Evolutionary conservation across 2,888 invertebrate species (phyloP), one percentile per base, ranked within the genome.

Genomic region (Brassicogethes aeneus): DNA sequence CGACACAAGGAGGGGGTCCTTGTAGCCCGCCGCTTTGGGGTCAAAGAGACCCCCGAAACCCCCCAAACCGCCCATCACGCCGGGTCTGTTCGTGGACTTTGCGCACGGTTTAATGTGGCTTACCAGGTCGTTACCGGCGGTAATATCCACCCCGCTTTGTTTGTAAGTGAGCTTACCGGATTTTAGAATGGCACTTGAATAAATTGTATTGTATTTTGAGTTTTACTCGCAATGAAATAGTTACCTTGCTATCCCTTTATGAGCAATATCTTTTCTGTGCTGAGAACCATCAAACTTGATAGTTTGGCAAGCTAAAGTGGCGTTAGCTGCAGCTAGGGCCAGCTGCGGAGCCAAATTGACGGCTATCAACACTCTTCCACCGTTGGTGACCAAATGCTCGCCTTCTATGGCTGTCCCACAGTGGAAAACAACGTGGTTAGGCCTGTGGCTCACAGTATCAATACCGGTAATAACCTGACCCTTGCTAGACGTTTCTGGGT

Each of bases 11-110:
- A 95, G 74, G 0, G 95, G 92, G 62, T 92, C 87, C 50, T 75
- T 76, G 50, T 65, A 75, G 36, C 75, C 79, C 51, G 84, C 84
- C 3, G 81, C 80, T 39, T 82, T 83, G 12, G 85, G 66, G 59
- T 94, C 93, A 70, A 96, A 94, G 10, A 95, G 73, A 0, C 93
- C 96, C 16, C 95, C 96, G 70, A 92, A 97, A 43, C 91, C 89
- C 15, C 97, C 97, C 40, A 96, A 74, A 2, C 80, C 74, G 0
- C 91, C 90, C 34, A 90, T 60, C 15, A 86, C 83, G 1, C 94
- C 95, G 0, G 77, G 65, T 2, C 92, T 71, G 50, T 79, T 77
- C 0, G 95, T 94, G 1, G 79, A 77, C 3, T 82, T 80, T 0
- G 89, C 89, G 0, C 85, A 65, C 0, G 88, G 85, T 65, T 92